These are phyloP conservation scores for Cydia amplana DNA, from an alignment of 1,140 invertebrate genomes.

Conservation along the genomic window DNA sequence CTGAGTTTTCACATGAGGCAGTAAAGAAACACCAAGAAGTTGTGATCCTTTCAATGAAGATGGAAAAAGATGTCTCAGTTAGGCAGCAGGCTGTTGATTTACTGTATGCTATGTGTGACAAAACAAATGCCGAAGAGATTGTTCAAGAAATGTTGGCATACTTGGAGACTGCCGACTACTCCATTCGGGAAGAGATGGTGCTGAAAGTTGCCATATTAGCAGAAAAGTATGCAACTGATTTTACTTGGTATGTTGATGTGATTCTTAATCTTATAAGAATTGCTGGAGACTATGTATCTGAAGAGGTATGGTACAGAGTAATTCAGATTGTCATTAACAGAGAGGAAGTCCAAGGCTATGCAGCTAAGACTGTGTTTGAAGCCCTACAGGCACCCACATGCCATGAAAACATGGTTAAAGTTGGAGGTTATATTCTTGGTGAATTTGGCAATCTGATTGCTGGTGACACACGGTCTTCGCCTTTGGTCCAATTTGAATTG, in stretches of 20 bases:
- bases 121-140: slow-evolving; percentile 99
- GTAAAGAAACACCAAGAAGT: slow-evolving; percentile 99
- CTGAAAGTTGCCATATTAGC: slow-evolving; percentile 99
- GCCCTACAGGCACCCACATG: slow-evolving; percentile 98
- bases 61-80: slow-evolving; percentile 99
- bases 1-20: slow-evolving; percentile 99
- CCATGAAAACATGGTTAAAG: slow-evolving; percentile 99
- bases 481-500: slow-evolving; percentile 96
- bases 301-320: slow-evolving; percentile 99
- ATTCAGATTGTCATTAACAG: slow-evolving; percentile 99
- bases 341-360: slow-evolving; percentile 99
- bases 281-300: slow-evolving; percentile 99
- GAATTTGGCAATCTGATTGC: slow-evolving; percentile 99
- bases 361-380: slow-evolving; percentile 99
- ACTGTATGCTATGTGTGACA: slow-evolving; percentile 99
- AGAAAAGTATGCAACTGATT: slow-evolving; percentile 99
- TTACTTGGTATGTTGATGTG: slow-evolving; percentile 99
- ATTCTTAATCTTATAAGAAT: slow-evolving; percentile 99
- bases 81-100: slow-evolving; percentile 99
- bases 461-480: slow-evolving; percentile 97
- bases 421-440: slow-evolving; percentile 99
- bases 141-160: slow-evolving; percentile 99
- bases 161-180: slow-evolving; percentile 99
- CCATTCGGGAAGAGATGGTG: slow-evolving; percentile 99
- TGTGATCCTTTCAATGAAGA: slow-evolving; percentile 99